These are phyloP conservation scores for Ceratina calcarata DNA, from an alignment of 1,140 invertebrate genomes.

Conservation along the genomic window DNA sequence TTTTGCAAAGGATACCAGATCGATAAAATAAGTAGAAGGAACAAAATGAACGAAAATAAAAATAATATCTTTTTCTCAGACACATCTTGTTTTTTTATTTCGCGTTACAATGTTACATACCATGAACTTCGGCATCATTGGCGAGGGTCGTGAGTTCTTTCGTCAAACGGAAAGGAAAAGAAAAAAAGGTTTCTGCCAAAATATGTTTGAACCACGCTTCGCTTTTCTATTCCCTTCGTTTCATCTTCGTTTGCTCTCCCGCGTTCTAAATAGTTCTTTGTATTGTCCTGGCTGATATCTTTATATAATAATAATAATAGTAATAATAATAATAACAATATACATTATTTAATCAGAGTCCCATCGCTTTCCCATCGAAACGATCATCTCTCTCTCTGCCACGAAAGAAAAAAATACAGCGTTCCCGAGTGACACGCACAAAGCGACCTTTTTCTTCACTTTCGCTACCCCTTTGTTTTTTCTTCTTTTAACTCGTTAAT, in stretches of 20 bases:
- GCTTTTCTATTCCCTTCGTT: neutral
- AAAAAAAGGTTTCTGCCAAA: neutral
- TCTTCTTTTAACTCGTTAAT: conserved; percentile 60
- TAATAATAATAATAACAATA: neutral
- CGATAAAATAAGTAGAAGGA: conserved; percentile 17
- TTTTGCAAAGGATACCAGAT: too few relatives aligned
- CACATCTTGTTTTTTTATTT: conserved; percentile 59
- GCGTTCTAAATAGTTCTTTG: conserved; percentile 22
- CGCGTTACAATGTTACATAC: conserved; percentile 58
- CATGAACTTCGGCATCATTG: conserved; percentile 45
- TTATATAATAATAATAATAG: neutral
- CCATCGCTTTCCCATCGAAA: neutral
- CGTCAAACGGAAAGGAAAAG: conserved; percentile 8
- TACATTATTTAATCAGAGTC: conserved; percentile 19
- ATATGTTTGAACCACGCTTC: conserved; percentile 7
- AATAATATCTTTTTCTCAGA: conserved; percentile 31
- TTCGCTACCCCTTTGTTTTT: conserved; percentile 37
- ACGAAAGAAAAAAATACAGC: conserved; percentile 20
- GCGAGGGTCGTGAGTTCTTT: conserved; percentile 51
- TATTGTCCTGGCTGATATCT: conserved; percentile 31
- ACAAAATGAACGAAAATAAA: conserved; percentile 43
- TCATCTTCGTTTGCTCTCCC: neutral
- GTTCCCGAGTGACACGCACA: conserved; percentile 25
- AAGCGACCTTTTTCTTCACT: conserved; percentile 68
- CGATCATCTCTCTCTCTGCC: neutral